Evolutionary conservation across 64 coral and sea anemone genomes (phyloP), one percentile per base, ranked within the genome.

Genomic region (Actinia tenebrosa): DNA sequence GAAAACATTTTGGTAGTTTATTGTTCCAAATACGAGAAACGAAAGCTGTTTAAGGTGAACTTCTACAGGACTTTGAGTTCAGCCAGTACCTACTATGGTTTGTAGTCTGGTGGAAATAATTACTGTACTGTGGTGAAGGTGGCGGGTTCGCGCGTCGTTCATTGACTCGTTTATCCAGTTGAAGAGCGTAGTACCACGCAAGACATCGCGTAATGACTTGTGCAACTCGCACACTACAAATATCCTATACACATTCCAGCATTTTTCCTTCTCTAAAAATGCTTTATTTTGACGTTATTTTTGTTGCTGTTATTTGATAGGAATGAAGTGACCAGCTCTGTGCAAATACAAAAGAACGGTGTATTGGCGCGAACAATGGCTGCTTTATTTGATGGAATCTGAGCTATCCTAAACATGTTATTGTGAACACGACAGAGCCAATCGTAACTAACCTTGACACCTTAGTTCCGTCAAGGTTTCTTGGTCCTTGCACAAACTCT

Each of bases 341-440:
- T 75, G 25, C 25, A 43, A 66, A 22, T 22, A 75, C 69, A 75
- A 75, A 30, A 75, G 69, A 42, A 75, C 69, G 69, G 69, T 75
- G 69, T 75, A 75, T 75, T 75, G 69, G 27, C 26, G 20, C 9
- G 56, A 89, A 89, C 88, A 89, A 89, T 89, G 61, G 46, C 2
- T 17, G 88, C 88, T 89, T 89, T 89, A 83, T 89, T 84, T 45
- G 44, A 18, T 46, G 80, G 88, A 77, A 89, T 89, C 55, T 89
- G 25, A 89, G 81, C 69, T 84, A 89, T 89, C 47, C 10, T 47
- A 84, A 83, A 59, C 63, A 89, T 89, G 88, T 89, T 89, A 84
- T 89, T 89, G 64, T 89, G 60, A 77, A 84, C 47, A 75, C 45
- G 26, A 53, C 59, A 84, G 26, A 71, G 30, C 88, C 88, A 89